phyloP scores from a whole-genome alignment of 2,888 invertebrate species.

The Neria commutata region DNA sequence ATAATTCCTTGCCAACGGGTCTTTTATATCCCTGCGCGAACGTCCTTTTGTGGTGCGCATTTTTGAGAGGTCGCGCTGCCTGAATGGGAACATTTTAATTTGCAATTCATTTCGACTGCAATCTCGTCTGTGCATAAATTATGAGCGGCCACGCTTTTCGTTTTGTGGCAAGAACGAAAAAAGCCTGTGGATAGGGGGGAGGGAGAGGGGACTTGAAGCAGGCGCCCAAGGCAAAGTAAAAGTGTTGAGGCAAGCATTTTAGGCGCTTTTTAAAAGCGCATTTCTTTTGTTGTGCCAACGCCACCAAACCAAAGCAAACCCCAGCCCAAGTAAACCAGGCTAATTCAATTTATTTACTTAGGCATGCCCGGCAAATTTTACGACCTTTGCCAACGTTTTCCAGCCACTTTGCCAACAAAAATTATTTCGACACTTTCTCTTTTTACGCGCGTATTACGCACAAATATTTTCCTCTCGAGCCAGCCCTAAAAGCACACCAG shows the following conservation, averaged over 20 bases:
- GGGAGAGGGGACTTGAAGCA: not conserved
- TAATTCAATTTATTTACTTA: too few species aligned
- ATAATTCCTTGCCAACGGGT: not conserved
- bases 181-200: not conserved
- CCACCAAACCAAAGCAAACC: too few species aligned
- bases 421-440: too few species aligned
- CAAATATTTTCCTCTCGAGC: too few species aligned
- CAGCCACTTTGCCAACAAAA: not conserved
- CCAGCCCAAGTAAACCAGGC: too few species aligned
- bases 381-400: not conserved
- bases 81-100: conserved; percentile 18
- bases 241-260: too few species aligned
- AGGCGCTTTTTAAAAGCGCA: too few species aligned
- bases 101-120: conserved; percentile 19
- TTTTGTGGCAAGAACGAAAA: conserved; percentile 11
- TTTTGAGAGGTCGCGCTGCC: too few species aligned
- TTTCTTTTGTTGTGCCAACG: too few species aligned
- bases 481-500: not conserved
- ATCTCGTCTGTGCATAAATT: conserved; percentile 9
- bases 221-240: not conserved
- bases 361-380: too few species aligned
- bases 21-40: not conserved
- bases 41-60: not conserved
- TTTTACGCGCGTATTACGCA: too few species aligned
- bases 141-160: not conserved